Conservation (phyloP, 2,888 invertebrate genomes). For the Magallana nippona region DNA sequence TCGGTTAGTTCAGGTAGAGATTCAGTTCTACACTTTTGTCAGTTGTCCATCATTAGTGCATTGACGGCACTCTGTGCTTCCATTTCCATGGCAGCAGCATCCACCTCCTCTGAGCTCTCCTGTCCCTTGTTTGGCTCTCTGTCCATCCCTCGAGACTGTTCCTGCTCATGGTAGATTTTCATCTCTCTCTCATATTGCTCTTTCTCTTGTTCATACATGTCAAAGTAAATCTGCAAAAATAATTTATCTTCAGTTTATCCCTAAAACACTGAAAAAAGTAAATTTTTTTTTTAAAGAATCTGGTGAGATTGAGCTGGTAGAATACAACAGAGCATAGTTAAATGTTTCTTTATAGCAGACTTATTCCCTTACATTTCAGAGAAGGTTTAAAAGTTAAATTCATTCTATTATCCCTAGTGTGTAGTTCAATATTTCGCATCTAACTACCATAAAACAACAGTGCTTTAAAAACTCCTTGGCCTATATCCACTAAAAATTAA, state of each 20-base stretch:
- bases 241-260: background rate
- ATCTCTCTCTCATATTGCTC: slow-evolving; percentile 68
- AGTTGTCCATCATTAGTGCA: slow-evolving; percentile 55
- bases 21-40: background rate
- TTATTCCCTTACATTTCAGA: too few species aligned
- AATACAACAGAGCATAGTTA: too few species aligned
- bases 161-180: slow-evolving; percentile 58
- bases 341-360: too few species aligned
- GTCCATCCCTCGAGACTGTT: slow-evolving; percentile 25
- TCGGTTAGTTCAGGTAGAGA: too few species aligned
- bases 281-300: too few species aligned
- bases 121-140: slow-evolving; percentile 2
- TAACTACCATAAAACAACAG: too few species aligned
- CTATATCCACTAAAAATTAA: too few species aligned
- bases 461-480: background rate
- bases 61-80: slow-evolving; percentile 62
- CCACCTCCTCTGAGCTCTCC: background rate
- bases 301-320: too few species aligned
- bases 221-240: slow-evolving; percentile 71
- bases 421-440: too few species aligned
- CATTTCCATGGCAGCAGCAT: slow-evolving; percentile 52
- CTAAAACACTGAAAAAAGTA: too few species aligned
- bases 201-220: slow-evolving; percentile 74
- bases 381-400: too few species aligned
- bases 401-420: too few species aligned